Percentiles rank a stretch among this genome's conserved stretches.
Evolutionary conservation across 2,797 vertebrate genomes (phyloP).

Genomic region (Diceros bicornis): DNA sequence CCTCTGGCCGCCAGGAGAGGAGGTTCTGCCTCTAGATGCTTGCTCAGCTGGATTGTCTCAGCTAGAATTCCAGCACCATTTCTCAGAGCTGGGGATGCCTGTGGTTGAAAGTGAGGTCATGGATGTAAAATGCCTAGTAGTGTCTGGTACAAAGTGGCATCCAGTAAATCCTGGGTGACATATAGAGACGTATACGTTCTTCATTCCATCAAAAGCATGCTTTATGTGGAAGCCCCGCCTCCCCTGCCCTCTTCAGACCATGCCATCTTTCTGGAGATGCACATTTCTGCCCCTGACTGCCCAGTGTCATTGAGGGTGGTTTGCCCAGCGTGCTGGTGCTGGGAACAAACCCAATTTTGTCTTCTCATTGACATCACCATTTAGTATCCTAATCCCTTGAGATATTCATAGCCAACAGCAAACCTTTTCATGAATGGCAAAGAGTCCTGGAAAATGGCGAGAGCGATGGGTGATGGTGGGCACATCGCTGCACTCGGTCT

Average conservation of each 20-base stretch:
- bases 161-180: accelerated
- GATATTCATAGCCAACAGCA: accelerated
- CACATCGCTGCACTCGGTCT: accelerated
- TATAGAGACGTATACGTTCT: accelerated
- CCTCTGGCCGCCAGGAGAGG: not conserved
- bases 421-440: accelerated
- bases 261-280: too few relatives aligned
- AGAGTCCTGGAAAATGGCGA: accelerated
- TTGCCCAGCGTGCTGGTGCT: not conserved
- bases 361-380: accelerated
- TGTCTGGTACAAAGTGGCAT: accelerated
- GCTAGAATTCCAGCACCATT: accelerated
- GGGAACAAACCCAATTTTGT: too few relatives aligned
- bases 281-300: accelerated
- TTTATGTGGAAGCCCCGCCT: not conserved
- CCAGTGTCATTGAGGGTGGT: accelerated
- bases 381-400: accelerated
- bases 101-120: accelerated
- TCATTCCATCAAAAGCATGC: accelerated
- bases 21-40: accelerated
- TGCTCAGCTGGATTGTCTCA: accelerated
- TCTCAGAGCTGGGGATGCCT: accelerated
- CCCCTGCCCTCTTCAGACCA: accelerated
- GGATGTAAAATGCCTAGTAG: accelerated
- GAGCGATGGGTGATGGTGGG: accelerated